Evolutionary conservation across 2,797 vertebrate genomes (phyloP).

Genomic region (Sebastes diaconus): DNA sequence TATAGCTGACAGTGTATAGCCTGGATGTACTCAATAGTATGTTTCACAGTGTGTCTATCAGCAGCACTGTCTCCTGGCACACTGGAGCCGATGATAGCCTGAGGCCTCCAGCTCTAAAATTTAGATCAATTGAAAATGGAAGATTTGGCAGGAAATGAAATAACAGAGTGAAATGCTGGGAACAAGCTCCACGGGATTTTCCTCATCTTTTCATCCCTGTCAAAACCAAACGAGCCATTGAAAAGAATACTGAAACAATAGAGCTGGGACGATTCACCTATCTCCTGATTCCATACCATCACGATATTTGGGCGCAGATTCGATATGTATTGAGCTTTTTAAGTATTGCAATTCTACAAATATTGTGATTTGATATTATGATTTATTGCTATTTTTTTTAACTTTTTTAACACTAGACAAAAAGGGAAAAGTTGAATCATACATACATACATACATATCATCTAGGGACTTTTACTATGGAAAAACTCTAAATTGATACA

Average conservation of each 20-base stretch:
- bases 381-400: too few relatives aligned
- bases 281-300: too few relatives aligned
- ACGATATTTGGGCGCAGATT: too few relatives aligned
- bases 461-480: too few relatives aligned
- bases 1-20: not conserved
- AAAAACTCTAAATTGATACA: too few relatives aligned
- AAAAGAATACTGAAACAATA: not conserved
- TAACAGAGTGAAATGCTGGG: not conserved
- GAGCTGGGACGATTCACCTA: too few relatives aligned
- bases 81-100: not conserved
- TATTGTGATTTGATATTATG: too few relatives aligned
- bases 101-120: not conserved
- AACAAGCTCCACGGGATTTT: not conserved
- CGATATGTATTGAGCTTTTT: too few relatives aligned
- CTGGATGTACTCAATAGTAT: not conserved
- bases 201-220: not conserved
- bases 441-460: too few relatives aligned
- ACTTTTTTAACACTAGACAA: too few relatives aligned
- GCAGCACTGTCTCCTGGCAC: not conserved
- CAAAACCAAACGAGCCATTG: not conserved
- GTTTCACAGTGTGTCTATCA: not conserved
- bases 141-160: not conserved
- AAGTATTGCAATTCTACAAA: too few relatives aligned
- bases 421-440: too few relatives aligned
- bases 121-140: not conserved